phyloP scores from a whole-genome alignment of 2,113 vertebrate species.

The Poicephalus gulielmi region DNA sequence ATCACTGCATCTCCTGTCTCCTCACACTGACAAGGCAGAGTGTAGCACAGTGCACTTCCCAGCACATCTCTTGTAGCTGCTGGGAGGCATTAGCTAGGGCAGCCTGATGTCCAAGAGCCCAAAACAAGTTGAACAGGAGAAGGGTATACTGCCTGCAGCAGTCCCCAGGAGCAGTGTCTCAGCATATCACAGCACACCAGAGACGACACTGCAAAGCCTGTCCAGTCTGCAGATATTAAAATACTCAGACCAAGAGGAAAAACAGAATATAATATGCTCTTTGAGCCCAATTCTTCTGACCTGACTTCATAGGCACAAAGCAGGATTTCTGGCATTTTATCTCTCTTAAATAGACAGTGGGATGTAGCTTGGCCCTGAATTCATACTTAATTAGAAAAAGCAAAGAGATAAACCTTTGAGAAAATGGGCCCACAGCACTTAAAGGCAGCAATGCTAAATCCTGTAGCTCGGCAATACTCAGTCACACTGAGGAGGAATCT shows the following conservation, averaged over 20 bases:
- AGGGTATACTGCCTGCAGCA: background rate
- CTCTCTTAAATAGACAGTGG: slow-evolving; percentile 4
- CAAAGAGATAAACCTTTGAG: slow-evolving; percentile 1
- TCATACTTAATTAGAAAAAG: slow-evolving; percentile 2
- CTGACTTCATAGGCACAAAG: slow-evolving; percentile 18
- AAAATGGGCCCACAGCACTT: background rate
- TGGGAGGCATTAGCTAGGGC: background rate
- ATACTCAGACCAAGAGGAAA: background rate
- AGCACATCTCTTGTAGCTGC: background rate
- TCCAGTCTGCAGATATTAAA: background rate
- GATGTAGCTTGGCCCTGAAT: background rate
- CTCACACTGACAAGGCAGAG: accelerated
- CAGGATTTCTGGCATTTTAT: slow-evolving; percentile 7
- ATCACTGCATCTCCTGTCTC: background rate
- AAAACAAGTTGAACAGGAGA: background rate
- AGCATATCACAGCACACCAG: background rate
- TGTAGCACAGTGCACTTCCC: background rate
- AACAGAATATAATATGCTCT: background rate
- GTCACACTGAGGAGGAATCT: slow-evolving; percentile 11
- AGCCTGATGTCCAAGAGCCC: background rate
- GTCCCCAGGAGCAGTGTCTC: background rate
- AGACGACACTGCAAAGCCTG: background rate
- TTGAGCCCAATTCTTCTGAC: slow-evolving; percentile 24
- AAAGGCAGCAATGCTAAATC: background rate
- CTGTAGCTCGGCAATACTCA: background rate